phyloP scores from a whole-genome alignment of 1,140 invertebrate species.

The Drosophila jambulina region DNA sequence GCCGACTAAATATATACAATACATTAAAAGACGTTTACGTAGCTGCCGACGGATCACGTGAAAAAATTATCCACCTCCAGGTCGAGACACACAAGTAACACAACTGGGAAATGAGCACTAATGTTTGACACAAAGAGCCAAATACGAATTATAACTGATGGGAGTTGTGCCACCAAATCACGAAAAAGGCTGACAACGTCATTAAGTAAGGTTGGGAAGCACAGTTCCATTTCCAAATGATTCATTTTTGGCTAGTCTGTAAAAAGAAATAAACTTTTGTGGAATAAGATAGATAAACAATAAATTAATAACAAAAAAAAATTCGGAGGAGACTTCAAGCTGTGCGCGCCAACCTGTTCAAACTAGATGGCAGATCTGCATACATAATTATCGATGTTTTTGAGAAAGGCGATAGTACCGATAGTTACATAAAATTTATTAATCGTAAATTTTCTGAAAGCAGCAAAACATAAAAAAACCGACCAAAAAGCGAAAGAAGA shows the following conservation, averaged over 20 bases:
- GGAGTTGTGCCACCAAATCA: neutral
- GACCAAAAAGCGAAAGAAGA: too few species aligned
- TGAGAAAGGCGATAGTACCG: too few species aligned
- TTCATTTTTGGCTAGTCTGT: too few species aligned
- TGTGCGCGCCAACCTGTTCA: neutral
- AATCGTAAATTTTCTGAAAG: too few species aligned
- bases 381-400: neutral
- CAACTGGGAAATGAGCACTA: conserved; percentile 58
- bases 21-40: conserved; percentile 66
- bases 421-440: too few species aligned
- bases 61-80: conserved; percentile 59
- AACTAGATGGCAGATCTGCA: neutral
- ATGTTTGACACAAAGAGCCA: conserved; percentile 32
- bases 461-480: too few species aligned
- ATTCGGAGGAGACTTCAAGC: neutral
- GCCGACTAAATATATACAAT: conserved; percentile 57
- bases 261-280: too few species aligned
- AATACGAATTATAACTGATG: conserved; percentile 2
- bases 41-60: conserved; percentile 64
- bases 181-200: neutral
- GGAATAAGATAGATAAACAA: neutral
- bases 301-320: neutral
- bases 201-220: too few species aligned
- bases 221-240: too few species aligned
- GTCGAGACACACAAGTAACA: conserved; percentile 32